phyloP scores from a whole-genome alignment of 2,113 vertebrate genomes.

The Alligator mississippiensis region DNA sequence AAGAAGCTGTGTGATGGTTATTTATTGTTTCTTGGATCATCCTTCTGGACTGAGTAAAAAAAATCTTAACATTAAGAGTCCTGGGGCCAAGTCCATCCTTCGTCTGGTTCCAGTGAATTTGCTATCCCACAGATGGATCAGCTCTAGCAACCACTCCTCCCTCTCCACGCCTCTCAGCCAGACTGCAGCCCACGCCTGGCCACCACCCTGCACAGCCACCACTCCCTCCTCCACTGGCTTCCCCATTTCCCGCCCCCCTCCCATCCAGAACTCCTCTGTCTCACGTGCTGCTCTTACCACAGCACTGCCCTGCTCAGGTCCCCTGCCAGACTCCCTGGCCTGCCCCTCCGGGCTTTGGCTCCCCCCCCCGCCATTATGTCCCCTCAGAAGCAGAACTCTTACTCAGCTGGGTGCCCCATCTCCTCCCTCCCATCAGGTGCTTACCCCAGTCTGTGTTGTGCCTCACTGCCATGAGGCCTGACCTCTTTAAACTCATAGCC shows the following conservation, averaged over 20 bases:
- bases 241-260: too few species aligned
- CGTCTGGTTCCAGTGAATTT: background rate
- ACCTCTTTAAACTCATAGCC: too few species aligned
- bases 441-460: too few species aligned
- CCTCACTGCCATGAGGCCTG: too few species aligned
- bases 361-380: too few species aligned
- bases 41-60: background rate
- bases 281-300: too few species aligned
- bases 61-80: background rate
- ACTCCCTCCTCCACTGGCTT: too few species aligned
- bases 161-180: background rate
- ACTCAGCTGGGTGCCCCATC: too few species aligned
- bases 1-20: background rate
- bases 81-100: background rate
- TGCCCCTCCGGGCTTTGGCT: background rate
- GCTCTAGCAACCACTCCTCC: background rate
- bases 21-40: accelerated
- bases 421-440: too few species aligned
- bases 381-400: too few species aligned
- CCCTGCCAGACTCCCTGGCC: background rate
- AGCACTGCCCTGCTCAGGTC: background rate
- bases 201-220: too few species aligned
- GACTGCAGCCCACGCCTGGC: background rate
- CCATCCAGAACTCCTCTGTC: too few species aligned
- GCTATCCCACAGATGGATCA: background rate